Evolutionary conservation across 1,140 invertebrate species (phyloP).

Genomic region (Brachionus koreanus): DNA sequence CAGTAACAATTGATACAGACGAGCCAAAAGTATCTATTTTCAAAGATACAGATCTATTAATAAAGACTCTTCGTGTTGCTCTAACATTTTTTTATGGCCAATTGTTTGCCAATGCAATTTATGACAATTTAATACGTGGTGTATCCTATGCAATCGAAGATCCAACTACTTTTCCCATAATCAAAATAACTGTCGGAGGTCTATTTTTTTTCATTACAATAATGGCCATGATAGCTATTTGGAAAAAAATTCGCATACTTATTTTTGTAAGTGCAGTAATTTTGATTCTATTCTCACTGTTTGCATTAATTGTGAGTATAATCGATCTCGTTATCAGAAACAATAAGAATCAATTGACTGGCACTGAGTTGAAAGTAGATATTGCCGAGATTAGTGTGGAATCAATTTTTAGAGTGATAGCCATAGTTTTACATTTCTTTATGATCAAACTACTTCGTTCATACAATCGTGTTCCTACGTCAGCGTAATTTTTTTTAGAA

Average conservation of each 20-base stretch:
- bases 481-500: background rate
- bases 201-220: slow-evolving; percentile 1
- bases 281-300: slow-evolving; percentile 6
- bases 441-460: slow-evolving; percentile 1
- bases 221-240: slow-evolving; percentile 31
- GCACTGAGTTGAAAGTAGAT: background rate
- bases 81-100: slow-evolving; percentile 42
- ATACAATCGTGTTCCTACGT: background rate
- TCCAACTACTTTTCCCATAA: slow-evolving; percentile 29
- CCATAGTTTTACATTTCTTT: slow-evolving; percentile 3
- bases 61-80: background rate
- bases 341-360: background rate
- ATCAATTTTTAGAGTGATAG: slow-evolving; percentile 16
- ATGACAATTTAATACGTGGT: slow-evolving; percentile 33
- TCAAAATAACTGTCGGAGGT: slow-evolving; percentile 2
- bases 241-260: slow-evolving; percentile 10
- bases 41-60: background rate
- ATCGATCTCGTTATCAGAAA: slow-evolving; percentile 31
- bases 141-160: background rate
- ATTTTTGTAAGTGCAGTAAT: slow-evolving; percentile 20
- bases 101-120: slow-evolving; percentile 40
- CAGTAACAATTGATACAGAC: background rate
- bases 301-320: slow-evolving; percentile 32
- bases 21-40: background rate
- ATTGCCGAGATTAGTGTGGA: slow-evolving; percentile 17